These are phyloP conservation scores for Polyergus mexicanus DNA, from an alignment of 1,140 invertebrate genomes.

Conservation along the genomic window DNA sequence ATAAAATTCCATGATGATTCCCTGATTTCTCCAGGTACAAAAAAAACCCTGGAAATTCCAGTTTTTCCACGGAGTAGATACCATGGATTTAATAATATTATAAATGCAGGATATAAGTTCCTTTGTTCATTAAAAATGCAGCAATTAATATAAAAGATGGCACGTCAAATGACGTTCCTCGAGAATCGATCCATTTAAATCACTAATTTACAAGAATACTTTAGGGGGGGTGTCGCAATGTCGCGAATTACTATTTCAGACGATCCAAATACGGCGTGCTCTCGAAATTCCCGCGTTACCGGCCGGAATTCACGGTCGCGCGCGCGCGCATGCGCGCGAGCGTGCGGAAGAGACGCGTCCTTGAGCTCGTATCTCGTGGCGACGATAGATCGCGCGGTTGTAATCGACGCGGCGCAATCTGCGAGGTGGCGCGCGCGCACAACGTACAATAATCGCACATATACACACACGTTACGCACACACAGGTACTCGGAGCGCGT, in stretches of 20 bases:
- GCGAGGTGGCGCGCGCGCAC: slow-evolving; percentile 45
- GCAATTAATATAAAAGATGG: background rate
- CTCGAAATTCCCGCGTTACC: slow-evolving; percentile 63
- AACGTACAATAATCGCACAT: no score
- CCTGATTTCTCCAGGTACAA: no score
- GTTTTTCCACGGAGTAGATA: no score
- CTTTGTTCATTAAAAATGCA: background rate
- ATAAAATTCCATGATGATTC: no score
- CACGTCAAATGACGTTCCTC: no score
- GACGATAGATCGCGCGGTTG: slow-evolving; percentile 85
- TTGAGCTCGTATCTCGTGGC: slow-evolving; percentile 85
- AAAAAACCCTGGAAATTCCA: no score
- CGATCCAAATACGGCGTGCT: slow-evolving; percentile 37
- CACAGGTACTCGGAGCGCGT: slow-evolving; percentile 7
- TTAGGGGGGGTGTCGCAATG: background rate
- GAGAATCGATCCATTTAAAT: background rate
- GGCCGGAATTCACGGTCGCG: slow-evolving; percentile 65
- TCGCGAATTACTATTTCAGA: slow-evolving; percentile 45
- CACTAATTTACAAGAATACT: background rate
- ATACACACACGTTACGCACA: no score
- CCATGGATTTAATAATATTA: no score
- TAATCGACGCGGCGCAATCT: slow-evolving; percentile 75
- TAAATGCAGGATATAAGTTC: no score
- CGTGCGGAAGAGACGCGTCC: slow-evolving; percentile 78
- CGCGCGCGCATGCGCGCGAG: slow-evolving; percentile 50